Evolutionary conservation across 1,140 invertebrate genomes (phyloP), one percentile per base, ranked within the genome.

Genomic region (Dreissena polymorpha): DNA sequence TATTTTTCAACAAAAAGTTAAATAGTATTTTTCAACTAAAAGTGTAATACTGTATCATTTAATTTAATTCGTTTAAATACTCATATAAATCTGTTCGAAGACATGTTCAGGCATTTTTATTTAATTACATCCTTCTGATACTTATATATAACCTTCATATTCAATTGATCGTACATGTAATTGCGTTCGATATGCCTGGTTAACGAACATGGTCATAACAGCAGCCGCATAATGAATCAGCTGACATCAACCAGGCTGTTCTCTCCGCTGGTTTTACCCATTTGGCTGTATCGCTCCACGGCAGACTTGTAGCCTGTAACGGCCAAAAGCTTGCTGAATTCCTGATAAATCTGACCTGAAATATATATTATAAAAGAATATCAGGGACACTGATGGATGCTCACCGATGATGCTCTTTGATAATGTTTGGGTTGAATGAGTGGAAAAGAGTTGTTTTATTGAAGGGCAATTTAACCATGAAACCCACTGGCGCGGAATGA

Each of bases 241-340:
- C 39, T 39, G 39, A 39, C 39, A 39, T 39, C 39, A 39, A 8
- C 8, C 2, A 39, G 39, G 39, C 2, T 25, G 60, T 21, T 73
- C n/a, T 73, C 51, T 55, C 71, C 71, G 12, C 49, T 73, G 29
- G 25, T 57, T 60, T 57, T 57, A 12, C 51, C 71, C 18, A 73
- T 51, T 27, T 57, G 51, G 25, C 51, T 57, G 51, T 73, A 73
- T 23, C 60, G 71, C 60, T 73, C 39, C 71, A 55, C 10, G 0
- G 71, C 71, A 57, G 71, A 73, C 51, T 10, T 51, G n/a, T 73
- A 73, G 7, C 25, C 71, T 25, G 71, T 57, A 2, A 73, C 71
- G 25, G 71, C 60, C 18, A 73, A 57, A 39, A 55, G 13, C 25
- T 73, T 73, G 25, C 51, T 57, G 60, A 73, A 73, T 27, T 73